Conservation (phyloP, 2,797 vertebrate species). For the Sebastiscus tertius region DNA sequence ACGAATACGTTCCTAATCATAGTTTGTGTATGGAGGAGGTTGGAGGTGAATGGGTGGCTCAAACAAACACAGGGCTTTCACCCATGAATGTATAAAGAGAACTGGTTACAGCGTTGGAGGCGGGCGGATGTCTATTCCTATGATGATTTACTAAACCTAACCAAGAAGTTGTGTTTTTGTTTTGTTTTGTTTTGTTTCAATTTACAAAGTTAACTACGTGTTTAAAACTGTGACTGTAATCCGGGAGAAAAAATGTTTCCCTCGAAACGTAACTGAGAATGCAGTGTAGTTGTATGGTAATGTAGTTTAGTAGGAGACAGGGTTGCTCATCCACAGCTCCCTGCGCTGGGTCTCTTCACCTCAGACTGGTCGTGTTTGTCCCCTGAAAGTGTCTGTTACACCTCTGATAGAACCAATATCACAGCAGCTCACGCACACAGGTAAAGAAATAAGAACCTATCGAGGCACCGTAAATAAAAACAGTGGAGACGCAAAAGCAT, state of each 20-base stretch:
- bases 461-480: background rate
- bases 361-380: background rate
- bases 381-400: background rate
- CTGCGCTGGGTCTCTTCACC: background rate
- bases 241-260: background rate
- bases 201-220: background rate
- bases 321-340: background rate
- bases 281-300: background rate
- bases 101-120: no score
- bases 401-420: background rate
- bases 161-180: no score
- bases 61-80: no score
- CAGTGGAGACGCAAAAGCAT: background rate
- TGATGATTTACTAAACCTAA: no score
- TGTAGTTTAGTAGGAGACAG: background rate
- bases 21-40: no score
- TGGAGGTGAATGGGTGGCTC: no score
- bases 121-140: no score
- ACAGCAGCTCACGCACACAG: slow-evolving; percentile 1
- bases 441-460: background rate
- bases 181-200: no score
- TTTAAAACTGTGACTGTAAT: background rate
- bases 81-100: no score
- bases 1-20: no score
- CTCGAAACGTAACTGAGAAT: background rate